Conservation (phyloP, 2,888 invertebrate genomes). For the Apodemia zela region DNA sequence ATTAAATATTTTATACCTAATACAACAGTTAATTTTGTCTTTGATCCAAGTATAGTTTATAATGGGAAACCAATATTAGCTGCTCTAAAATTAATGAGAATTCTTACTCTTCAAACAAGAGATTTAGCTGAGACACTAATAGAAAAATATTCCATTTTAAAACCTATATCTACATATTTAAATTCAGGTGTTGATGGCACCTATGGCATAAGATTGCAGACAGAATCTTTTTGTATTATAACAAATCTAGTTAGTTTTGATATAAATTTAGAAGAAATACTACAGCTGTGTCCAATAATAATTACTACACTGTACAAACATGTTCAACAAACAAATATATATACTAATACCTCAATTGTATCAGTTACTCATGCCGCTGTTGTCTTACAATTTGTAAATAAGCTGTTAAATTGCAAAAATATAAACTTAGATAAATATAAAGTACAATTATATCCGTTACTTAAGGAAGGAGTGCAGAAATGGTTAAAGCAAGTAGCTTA, state of each 20-base stretch:
- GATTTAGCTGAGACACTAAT: slow-evolving; percentile 76
- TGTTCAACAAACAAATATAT: slow-evolving; percentile 76
- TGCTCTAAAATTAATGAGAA: slow-evolving; percentile 87
- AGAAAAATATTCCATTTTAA: slow-evolving; percentile 75
- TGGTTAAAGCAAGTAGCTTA: slow-evolving; percentile 68
- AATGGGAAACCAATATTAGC: slow-evolving; percentile 83
- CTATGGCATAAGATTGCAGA: slow-evolving; percentile 80
- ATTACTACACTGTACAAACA: slow-evolving; percentile 80
- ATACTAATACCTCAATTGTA: slow-evolving; percentile 62
- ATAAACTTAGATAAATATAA: slow-evolving; percentile 48
- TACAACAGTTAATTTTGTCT: slow-evolving; percentile 54
- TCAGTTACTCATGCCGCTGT: slow-evolving; percentile 81
- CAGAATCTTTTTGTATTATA: slow-evolving; percentile 82
- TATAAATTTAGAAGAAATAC: slow-evolving; percentile 65
- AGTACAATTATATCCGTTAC: slow-evolving; percentile 56
- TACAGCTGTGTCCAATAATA: slow-evolving; percentile 76
- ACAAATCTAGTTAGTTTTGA: slow-evolving; percentile 77
- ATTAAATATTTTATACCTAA: slow-evolving; percentile 80
- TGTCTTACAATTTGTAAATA: slow-evolving; percentile 67
- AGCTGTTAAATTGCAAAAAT: slow-evolving; percentile 44
- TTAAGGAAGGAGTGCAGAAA: slow-evolving; percentile 66
- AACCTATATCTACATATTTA: slow-evolving; percentile 77
- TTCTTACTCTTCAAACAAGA: slow-evolving; percentile 83
- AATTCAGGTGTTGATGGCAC: slow-evolving; percentile 73
- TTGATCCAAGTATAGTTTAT: slow-evolving; percentile 73